Conservation (phyloP, 2,888 invertebrate genomes). For the Drosophila dives region DNA sequence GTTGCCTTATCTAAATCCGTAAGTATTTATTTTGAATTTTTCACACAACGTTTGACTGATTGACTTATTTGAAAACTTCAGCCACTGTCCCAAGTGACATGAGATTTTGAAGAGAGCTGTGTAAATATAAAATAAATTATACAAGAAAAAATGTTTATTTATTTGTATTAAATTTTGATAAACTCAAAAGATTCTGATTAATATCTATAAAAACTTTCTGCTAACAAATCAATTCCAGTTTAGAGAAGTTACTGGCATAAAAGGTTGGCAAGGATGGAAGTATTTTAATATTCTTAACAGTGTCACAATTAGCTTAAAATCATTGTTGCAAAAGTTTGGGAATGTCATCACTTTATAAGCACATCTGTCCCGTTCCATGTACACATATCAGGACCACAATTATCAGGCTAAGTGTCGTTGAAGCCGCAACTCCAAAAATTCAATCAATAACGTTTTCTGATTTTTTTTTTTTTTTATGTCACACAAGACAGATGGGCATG, state of each 20-base stretch:
- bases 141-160: background rate
- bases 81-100: conserved; percentile 2
- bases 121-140: no score
- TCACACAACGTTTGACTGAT: conserved; percentile 16
- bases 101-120: background rate
- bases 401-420: conserved; percentile 68
- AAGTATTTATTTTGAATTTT: conserved; percentile 19
- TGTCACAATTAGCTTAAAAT: conserved; percentile 17
- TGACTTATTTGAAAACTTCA: background rate
- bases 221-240: conserved; percentile 3
- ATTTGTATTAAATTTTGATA: background rate
- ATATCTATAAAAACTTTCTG: background rate
- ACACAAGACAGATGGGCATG: conserved; percentile 46
- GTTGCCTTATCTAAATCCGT: conserved; percentile 15
- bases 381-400: conserved; percentile 53
- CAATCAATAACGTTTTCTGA: conserved; percentile 62
- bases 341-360: conserved; percentile 13
- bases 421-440: conserved; percentile 52
- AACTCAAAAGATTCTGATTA: background rate
- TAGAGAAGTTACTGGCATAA: background rate
- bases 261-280: background rate
- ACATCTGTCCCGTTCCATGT: conserved; percentile 31
- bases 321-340: conserved; percentile 9
- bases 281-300: background rate
- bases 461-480: conserved; percentile 32